Percentiles rank a stretch among this genome's conserved stretches.
Evolutionary conservation across 2,113 vertebrate species (phyloP).

Genomic region (Sphaerodactylus townsendi): DNA sequence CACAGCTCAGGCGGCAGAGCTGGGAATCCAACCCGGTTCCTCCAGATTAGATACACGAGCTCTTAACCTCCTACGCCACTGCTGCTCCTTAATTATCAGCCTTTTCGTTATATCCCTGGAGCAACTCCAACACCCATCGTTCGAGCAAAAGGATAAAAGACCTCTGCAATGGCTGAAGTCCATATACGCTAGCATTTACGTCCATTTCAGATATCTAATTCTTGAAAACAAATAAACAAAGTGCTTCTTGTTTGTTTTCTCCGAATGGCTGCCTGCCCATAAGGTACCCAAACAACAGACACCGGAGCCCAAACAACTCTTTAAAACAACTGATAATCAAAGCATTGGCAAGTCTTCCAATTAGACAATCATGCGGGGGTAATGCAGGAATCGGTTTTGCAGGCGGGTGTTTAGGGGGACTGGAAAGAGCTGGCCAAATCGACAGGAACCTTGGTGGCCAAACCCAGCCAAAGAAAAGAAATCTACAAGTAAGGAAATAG

Average conservation of each 20-base stretch:
- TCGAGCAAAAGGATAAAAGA: constrained; percentile 49
- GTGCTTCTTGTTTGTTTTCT: not conserved
- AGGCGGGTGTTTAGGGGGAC: no score
- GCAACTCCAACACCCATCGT: constrained; percentile 58
- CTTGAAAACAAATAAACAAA: constrained; percentile 17
- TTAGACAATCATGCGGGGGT: not conserved
- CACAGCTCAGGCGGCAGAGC: no score
- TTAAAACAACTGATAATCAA: not conserved
- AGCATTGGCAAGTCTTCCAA: not conserved
- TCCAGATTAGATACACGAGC: constrained; percentile 31
- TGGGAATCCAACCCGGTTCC: no score
- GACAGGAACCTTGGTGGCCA: not conserved
- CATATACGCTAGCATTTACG: constrained; percentile 40
- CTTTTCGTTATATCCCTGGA: constrained; percentile 57
- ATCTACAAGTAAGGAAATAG: not conserved
- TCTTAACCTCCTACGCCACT: no score
- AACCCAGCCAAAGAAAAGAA: not conserved
- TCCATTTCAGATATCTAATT: constrained; percentile 40
- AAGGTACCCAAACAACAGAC: not conserved
- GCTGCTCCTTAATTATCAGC: constrained; percentile 55
- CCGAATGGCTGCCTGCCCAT: not conserved
- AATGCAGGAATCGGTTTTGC: no score
- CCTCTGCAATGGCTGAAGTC: constrained; percentile 58
- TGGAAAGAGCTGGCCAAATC: not conserved
- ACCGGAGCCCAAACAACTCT: not conserved